phyloP scores from a whole-genome alignment of 2,888 invertebrate species.

The Microctonus brassicae region DNA sequence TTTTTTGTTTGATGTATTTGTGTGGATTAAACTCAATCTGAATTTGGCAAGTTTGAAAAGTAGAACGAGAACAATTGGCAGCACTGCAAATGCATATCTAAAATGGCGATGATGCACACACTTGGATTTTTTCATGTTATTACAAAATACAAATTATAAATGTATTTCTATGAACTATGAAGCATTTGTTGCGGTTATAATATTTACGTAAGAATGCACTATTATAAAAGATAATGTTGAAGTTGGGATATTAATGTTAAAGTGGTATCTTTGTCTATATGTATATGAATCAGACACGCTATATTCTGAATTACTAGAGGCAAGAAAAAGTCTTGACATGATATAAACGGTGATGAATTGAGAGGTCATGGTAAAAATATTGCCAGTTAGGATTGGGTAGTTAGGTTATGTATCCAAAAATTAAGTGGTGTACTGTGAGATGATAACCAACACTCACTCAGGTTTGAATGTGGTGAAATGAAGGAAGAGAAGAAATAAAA shows the following conservation, averaged over 20 bases:
- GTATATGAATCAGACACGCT: background rate
- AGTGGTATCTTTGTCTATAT: background rate
- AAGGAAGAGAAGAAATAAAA: background rate
- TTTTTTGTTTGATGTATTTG: background rate
- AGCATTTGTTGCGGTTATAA: background rate
- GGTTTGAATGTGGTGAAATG: background rate
- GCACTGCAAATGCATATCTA: background rate
- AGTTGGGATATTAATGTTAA: background rate
- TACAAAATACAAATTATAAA: too few species aligned
- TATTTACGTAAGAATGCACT: background rate
- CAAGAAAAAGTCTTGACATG: background rate
- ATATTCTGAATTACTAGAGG: background rate
- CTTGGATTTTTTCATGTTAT: too few species aligned
- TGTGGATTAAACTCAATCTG: background rate
- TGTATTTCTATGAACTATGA: too few species aligned
- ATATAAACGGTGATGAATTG: background rate
- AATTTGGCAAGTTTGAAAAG: constrained; percentile 9
- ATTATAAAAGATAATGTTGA: background rate
- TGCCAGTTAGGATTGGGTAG: background rate
- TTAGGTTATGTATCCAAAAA: background rate
- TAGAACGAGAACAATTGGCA: background rate
- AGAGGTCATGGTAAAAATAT: background rate
- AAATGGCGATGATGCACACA: too few species aligned
- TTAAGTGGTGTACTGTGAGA: background rate
- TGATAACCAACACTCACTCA: background rate